phyloP scores from a whole-genome alignment of 2,888 invertebrate species.

The Stenurella melanura region DNA sequence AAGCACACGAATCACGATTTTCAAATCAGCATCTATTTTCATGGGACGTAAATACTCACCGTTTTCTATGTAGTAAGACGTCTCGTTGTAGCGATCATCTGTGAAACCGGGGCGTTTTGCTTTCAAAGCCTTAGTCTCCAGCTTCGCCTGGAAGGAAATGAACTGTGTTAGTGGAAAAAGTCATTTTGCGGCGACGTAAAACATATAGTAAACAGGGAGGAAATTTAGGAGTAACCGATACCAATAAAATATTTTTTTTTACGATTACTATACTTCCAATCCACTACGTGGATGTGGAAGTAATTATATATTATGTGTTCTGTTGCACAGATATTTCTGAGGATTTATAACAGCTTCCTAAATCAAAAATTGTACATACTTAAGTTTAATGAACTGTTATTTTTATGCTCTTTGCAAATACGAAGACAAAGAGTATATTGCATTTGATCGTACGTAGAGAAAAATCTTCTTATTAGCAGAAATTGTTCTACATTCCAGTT shows the following conservation, averaged over 20 bases:
- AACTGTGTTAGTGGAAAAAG: conserved; percentile 44
- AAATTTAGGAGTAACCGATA: neutral
- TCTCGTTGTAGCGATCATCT: conserved; percentile 94
- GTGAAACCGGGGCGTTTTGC: conserved; percentile 94
- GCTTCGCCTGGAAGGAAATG: conserved; percentile 85
- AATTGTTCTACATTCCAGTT: no score
- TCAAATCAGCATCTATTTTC: conserved; percentile 44
- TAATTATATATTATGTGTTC: neutral
- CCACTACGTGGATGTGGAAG: no score
- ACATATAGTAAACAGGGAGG: conserved; percentile 19
- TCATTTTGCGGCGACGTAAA: conserved; percentile 38
- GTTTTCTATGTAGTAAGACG: conserved; percentile 96
- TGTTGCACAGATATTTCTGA: neutral
- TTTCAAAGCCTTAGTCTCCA: conserved; percentile 93
- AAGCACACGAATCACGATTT: conserved; percentile 49
- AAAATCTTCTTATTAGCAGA: no score
- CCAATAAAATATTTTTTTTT: no score
- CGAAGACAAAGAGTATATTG: no score
- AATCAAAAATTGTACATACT: no score
- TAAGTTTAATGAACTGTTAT: no score
- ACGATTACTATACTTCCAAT: no score
- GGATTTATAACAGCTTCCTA: no score
- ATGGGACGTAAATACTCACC: conserved; percentile 77
- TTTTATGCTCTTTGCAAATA: no score
- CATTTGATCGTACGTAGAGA: no score